phyloP scores from a whole-genome alignment of 2,113 vertebrate genomes.

The Cololabis saira region DNA sequence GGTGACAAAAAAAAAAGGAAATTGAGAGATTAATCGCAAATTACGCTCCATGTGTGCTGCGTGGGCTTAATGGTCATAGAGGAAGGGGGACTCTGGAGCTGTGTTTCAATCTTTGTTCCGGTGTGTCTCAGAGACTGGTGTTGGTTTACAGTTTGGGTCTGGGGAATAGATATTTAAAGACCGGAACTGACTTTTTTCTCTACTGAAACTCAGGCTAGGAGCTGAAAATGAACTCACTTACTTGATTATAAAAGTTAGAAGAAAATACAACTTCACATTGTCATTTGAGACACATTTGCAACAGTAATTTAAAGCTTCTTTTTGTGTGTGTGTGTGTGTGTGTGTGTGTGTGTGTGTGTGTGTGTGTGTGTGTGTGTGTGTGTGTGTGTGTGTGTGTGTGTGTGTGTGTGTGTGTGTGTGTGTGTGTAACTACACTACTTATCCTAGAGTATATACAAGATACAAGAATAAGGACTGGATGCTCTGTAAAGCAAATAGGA shows the following conservation, averaged over 20 bases:
- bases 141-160: constrained; percentile 70
- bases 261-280: not conserved
- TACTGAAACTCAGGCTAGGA: not conserved
- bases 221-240: constrained; percentile 5
- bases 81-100: constrained; percentile 44
- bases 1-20: constrained; percentile 46
- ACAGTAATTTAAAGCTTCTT: no score
- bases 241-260: not conserved
- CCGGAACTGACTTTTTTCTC: constrained; percentile 17
- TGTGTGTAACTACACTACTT: no score
- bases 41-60: constrained; percentile 60
- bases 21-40: constrained; percentile 60
- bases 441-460: no score
- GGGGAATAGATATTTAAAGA: constrained; percentile 47
- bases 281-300: no score
- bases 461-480: no score
- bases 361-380: no score
- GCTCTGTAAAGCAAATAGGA: no score
- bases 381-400: no score
- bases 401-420: no score
- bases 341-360: no score
- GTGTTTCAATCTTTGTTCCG: constrained; percentile 59
- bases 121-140: constrained; percentile 50
- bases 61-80: constrained; percentile 45
- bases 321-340: no score